phyloP scores from a whole-genome alignment of 2,113 vertebrate species.

The Turnix velox region DNA sequence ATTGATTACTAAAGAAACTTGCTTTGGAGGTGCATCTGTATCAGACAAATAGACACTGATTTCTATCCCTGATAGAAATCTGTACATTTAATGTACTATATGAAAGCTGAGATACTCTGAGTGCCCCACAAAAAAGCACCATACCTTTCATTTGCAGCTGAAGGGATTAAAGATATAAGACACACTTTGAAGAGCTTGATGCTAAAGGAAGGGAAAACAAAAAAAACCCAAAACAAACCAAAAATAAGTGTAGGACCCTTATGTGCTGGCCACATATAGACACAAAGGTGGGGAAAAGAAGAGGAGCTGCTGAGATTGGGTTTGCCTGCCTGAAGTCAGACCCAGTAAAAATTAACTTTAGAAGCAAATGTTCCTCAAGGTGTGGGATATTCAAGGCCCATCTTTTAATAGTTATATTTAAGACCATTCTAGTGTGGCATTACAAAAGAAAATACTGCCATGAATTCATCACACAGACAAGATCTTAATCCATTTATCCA shows the following conservation, averaged over 20 bases:
- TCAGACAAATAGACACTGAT: neutral
- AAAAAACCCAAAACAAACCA: too few species aligned
- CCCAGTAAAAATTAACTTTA: neutral
- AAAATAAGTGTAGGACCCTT: too few species aligned
- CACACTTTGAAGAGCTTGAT: neutral
- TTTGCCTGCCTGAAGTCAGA: neutral
- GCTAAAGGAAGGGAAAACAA: neutral
- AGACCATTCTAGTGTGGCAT: neutral
- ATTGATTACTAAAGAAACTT: neutral
- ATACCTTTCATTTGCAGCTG: neutral
- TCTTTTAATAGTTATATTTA: neutral
- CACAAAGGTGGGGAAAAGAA: neutral
- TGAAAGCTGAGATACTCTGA: neutral
- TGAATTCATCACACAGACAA: neutral
- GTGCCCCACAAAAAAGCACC: neutral
- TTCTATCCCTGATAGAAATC: neutral
- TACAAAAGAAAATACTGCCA: neutral
- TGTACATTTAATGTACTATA: neutral
- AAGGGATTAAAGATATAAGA: neutral
- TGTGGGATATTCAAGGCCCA: neutral
- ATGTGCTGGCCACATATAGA: neutral
- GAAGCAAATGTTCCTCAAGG: neutral
- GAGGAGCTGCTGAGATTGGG: neutral
- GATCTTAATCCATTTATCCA: neutral
- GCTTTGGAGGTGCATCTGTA: neutral